These are phyloP conservation scores for Psilanteris sp. DNA, from an alignment of 1,140 invertebrate genomes.

Conservation along the genomic window DNA sequence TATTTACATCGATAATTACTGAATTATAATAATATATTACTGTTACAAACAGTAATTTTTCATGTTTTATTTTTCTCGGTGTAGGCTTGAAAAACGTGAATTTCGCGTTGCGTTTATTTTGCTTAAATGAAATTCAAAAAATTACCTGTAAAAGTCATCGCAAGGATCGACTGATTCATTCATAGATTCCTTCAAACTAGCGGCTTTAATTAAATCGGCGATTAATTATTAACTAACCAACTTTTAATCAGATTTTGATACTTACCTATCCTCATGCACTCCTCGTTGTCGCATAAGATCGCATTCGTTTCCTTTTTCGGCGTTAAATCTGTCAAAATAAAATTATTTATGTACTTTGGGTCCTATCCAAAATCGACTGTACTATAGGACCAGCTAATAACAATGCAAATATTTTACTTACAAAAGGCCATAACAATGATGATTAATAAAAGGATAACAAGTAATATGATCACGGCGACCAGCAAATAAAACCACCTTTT, in stretches of 20 bases:
- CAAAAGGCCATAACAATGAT: slow-evolving; percentile 36
- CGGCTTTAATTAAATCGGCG: slow-evolving; percentile 65
- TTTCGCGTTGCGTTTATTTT: neutral
- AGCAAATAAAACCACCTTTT: slow-evolving; percentile 51
- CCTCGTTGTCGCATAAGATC: slow-evolving; percentile 70
- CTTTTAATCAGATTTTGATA: neutral
- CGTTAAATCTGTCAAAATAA: slow-evolving; percentile 1
- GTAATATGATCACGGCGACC: slow-evolving; percentile 43
- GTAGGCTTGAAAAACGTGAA: no score
- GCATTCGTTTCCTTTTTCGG: neutral
- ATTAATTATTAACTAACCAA: slow-evolving; percentile 17
- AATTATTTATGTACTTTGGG: no score
- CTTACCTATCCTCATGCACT: slow-evolving; percentile 75
- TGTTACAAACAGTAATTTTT: no score
- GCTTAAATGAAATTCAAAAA: slow-evolving; percentile 19
- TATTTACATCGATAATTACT: no score
- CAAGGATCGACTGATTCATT: slow-evolving; percentile 75
- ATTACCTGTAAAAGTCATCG: slow-evolving; percentile 77
- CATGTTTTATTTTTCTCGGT: no score
- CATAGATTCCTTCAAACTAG: slow-evolving; percentile 78
- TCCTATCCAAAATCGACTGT: no score
- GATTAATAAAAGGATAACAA: slow-evolving; percentile 43
- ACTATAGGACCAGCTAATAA: no score
- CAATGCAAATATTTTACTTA: slow-evolving; percentile 17
- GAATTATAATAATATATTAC: no score